These are phyloP conservation scores for Ochropacha duplaris DNA, from an alignment of 2,888 invertebrate genomes.

Conservation along the genomic window DNA sequence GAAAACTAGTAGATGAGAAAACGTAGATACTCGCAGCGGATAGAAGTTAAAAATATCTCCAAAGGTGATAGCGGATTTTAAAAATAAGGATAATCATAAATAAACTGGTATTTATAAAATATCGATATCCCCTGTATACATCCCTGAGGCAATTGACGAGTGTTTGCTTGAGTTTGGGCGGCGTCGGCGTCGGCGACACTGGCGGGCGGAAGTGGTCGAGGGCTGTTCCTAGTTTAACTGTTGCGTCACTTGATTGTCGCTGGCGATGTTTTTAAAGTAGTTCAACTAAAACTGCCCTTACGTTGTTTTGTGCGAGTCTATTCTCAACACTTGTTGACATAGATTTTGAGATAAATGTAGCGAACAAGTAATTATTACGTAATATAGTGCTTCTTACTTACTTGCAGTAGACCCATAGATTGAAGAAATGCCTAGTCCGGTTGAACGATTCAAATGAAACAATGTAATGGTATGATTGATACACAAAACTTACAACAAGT, in stretches of 20 bases:
- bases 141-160: slow-evolving; percentile 71
- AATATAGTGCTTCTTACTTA: background rate
- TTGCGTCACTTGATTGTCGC: slow-evolving; percentile 75
- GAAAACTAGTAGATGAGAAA: too few species aligned
- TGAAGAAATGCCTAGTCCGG: background rate
- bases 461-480: too few species aligned
- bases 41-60: too few species aligned
- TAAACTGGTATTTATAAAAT: too few species aligned
- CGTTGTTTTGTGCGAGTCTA: background rate
- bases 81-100: slow-evolving; percentile 2
- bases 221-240: slow-evolving; percentile 74
- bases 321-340: slow-evolving; percentile 1
- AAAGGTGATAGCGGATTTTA: too few species aligned
- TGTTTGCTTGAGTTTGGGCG: slow-evolving; percentile 77
- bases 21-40: too few species aligned
- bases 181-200: slow-evolving; percentile 41
- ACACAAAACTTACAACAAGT: too few species aligned
- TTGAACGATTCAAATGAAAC: too few species aligned
- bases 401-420: too few species aligned
- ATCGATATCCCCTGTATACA: slow-evolving; percentile 38
- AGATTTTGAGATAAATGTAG: background rate
- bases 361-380: background rate
- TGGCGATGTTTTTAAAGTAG: slow-evolving; percentile 29
- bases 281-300: slow-evolving; percentile 23
- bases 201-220: slow-evolving; percentile 74